Conservation (phyloP, 92 coral and sea anemone genomes). For the Anthopleura xanthogrammica region DNA sequence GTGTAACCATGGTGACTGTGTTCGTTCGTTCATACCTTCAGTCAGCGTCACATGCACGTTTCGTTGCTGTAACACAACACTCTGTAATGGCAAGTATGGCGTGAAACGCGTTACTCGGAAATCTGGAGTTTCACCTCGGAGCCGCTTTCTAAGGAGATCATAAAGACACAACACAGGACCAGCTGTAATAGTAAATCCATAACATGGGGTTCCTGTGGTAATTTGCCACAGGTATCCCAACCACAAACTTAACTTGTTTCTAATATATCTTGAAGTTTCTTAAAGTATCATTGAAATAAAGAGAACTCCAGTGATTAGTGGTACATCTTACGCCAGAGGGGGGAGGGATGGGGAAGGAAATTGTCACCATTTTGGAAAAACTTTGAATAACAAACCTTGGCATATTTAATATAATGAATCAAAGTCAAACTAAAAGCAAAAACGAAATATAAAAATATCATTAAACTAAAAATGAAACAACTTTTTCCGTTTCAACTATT, state of each 20-base stretch:
- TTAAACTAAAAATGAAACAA: not conserved
- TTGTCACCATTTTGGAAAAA: not conserved
- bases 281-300: not conserved
- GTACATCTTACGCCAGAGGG: not conserved
- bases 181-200: too few species aligned
- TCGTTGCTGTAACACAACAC: not conserved
- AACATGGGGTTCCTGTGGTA: not conserved
- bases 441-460: too few species aligned
- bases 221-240: not conserved
- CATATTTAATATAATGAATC: not conserved
- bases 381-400: too few species aligned
- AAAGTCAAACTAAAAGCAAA: not conserved
- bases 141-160: not conserved
- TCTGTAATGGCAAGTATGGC: conserved; percentile 1
- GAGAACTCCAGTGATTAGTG: too few species aligned
- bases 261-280: too few species aligned
- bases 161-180: not conserved
- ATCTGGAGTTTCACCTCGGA: not conserved
- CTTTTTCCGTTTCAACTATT: not conserved
- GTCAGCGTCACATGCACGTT: not conserved
- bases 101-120: not conserved
- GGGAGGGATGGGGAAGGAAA: not conserved
- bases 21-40: not conserved
- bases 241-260: not conserved
- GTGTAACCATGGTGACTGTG: conserved; percentile 15